phyloP scores from a whole-genome alignment of 2,888 invertebrate genomes.

The Drosophila limbata region DNA sequence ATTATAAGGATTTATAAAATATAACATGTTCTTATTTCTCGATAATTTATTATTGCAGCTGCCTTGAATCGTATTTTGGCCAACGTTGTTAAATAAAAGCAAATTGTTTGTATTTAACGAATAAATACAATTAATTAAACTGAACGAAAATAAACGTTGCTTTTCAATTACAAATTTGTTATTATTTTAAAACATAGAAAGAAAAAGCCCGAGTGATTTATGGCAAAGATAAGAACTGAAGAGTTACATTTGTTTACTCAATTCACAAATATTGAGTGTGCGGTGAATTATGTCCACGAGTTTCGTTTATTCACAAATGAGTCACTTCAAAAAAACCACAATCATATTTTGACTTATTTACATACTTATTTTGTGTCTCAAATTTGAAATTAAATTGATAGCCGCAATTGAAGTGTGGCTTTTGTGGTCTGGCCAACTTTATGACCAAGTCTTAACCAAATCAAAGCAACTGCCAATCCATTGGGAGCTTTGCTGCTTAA shows the following conservation, averaged over 20 bases:
- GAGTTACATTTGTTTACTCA: conserved; percentile 1
- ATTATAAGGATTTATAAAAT: conserved; percentile 16
- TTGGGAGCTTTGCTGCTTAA: conserved; percentile 27
- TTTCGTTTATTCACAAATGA: neutral
- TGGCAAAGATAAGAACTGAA: conserved; percentile 6
- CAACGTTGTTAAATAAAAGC: conserved; percentile 31
- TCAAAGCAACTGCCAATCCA: conserved; percentile 44
- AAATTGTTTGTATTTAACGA: conserved; percentile 25
- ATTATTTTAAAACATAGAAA: conserved; percentile 47
- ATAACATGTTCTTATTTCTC: conserved; percentile 30
- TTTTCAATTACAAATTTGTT: conserved; percentile 40
- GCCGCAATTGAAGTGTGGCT: neutral
- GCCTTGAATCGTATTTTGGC: conserved; percentile 66
- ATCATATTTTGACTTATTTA: conserved; percentile 15
- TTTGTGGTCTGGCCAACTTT: conserved; percentile 24
- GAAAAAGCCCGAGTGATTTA: conserved; percentile 30
- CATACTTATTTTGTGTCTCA: conserved; percentile 7
- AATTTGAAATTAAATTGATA: conserved; percentile 21
- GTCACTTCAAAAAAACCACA: conserved; percentile 17
- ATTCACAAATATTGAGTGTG: conserved; percentile 1
- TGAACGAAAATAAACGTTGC: conserved; percentile 24
- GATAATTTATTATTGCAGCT: conserved; percentile 70
- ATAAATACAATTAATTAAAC: conserved; percentile 45
- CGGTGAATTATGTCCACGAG: conserved; percentile 4
- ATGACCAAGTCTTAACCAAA: conserved; percentile 33